These are phyloP conservation scores for Holothuria scabra DNA, from an alignment of 53 echinoderm and acorn worm genomes.

Conservation along the genomic window DNA sequence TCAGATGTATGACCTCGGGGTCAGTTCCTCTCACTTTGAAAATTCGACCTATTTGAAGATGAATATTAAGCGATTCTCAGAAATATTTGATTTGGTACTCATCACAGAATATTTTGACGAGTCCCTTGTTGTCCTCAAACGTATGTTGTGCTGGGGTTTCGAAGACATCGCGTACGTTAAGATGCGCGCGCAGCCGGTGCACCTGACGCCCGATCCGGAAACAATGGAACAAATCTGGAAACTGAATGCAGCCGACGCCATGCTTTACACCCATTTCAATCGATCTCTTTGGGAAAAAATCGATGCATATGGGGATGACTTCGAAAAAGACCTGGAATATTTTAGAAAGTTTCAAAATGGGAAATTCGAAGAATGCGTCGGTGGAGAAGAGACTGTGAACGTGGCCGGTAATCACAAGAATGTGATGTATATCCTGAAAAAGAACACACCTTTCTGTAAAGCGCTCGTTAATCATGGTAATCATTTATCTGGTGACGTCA, in stretches of 20 bases:
- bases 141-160: constrained; percentile 63
- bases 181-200: constrained; percentile 57
- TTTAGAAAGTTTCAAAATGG: constrained; percentile 49
- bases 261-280: constrained; percentile 66
- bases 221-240: constrained; percentile 48
- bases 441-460: neutral
- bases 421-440: constrained; percentile 20
- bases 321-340: constrained; percentile 51
- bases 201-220: neutral
- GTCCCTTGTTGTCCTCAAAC: constrained; percentile 58
- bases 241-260: constrained; percentile 60
- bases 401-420: constrained; percentile 32
- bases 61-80: constrained; percentile 42
- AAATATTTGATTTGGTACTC: constrained; percentile 61
- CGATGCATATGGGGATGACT: constrained; percentile 56
- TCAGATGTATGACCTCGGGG: constrained; percentile 66
- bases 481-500: constrained; percentile 1
- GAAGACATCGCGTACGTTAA: constrained; percentile 66
- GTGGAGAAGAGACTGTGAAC: constrained; percentile 36
- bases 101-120: constrained; percentile 76
- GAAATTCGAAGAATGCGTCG: constrained; percentile 54
- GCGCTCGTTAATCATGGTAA: constrained; percentile 5
- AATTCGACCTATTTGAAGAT: constrained; percentile 22
- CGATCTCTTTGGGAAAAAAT: constrained; percentile 65
- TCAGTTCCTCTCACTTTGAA: constrained; percentile 45